phyloP scores from a whole-genome alignment of 2,797 vertebrate species.

The Threskiornis aethiopicus region DNA sequence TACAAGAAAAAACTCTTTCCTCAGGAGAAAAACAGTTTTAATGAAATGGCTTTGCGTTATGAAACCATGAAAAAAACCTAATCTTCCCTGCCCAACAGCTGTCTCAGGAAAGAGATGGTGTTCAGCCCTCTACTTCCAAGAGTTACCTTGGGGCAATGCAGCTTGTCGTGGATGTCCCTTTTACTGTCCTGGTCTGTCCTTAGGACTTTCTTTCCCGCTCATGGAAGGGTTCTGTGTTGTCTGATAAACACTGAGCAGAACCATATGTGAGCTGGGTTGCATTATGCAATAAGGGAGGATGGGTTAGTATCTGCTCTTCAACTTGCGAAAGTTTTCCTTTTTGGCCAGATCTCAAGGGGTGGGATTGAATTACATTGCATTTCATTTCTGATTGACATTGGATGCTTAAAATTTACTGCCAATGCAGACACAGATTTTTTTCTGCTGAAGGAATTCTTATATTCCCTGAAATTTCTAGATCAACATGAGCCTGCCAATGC shows the following conservation, averaged over 20 bases:
- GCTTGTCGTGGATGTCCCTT: background rate
- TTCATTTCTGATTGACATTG: background rate
- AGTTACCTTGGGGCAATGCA: background rate
- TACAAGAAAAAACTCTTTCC: background rate
- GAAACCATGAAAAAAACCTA: background rate
- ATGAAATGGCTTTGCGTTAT: background rate
- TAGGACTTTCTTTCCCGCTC: background rate
- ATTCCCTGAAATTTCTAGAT: conserved; percentile 34
- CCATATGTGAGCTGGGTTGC: conserved; percentile 10
- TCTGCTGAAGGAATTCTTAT: conserved; percentile 12
- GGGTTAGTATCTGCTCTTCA: background rate
- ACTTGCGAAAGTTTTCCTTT: background rate
- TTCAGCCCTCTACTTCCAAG: background rate
- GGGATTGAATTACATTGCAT: background rate
- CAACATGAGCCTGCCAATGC: conserved; percentile 11
- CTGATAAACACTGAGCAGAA: conserved; percentile 30
- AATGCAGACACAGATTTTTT: background rate
- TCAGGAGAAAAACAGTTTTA: background rate
- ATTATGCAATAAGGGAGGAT: conserved; percentile 21
- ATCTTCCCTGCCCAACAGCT: background rate
- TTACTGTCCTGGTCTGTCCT: background rate
- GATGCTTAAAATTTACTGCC: background rate
- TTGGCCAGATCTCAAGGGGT: background rate
- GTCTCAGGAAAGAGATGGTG: background rate
- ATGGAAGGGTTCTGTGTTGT: background rate